Base-by-base conservation (phyloP, 2,888 invertebrate species). In the Deilephila elpenor region DNA sequence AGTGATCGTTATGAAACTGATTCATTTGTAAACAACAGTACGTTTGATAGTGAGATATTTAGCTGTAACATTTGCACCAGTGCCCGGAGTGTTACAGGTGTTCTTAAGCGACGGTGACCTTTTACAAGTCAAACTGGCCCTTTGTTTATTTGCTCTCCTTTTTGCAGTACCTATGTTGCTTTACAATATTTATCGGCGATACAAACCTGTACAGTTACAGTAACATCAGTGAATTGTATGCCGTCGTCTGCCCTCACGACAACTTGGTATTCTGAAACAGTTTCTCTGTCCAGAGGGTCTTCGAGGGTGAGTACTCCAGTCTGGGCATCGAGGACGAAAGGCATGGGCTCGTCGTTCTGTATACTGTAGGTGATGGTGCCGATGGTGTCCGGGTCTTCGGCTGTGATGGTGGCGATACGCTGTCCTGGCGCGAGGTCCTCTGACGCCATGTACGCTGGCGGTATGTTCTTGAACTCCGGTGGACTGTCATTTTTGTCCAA, bases 401-500 rank as follows among this genome's bases (percentile, higher is more conserved):
- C 98, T 71, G 95, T 95, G 73, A 98, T 96, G 14, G 96, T 96
- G 14, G 97, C 97, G 75, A 98, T 96, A 59, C 96, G 92, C 83
- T 97, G 97, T 8, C 98, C 98, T 2, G 97, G 96, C 59, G 97
- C 96, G 75, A 98, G 95, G 88, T 98, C 98, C 89, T 98, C 98
- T 2, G 98, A 98, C 1, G 98, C 97, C 74, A 96, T 95, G 88
- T 96, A 97, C 71, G 96, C 96, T 81, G 97, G 93, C 20, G 97
- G 97, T 56, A 96, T 96, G 77, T 97, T 96, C 81, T 96, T 96
- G 95, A 98, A 98, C 73, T 96, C 96, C 5, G 99, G 99, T n/a
- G 98, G 98, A 84, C 98, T 98, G 95, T 99, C 99, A 91, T 99
- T 99, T 92, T 97, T 97, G 93, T 99, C 99, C 88, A 97, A 90